Evolutionary conservation across 2,113 vertebrate genomes (phyloP).

Genomic region (Neodontobutis hainanensis): DNA sequence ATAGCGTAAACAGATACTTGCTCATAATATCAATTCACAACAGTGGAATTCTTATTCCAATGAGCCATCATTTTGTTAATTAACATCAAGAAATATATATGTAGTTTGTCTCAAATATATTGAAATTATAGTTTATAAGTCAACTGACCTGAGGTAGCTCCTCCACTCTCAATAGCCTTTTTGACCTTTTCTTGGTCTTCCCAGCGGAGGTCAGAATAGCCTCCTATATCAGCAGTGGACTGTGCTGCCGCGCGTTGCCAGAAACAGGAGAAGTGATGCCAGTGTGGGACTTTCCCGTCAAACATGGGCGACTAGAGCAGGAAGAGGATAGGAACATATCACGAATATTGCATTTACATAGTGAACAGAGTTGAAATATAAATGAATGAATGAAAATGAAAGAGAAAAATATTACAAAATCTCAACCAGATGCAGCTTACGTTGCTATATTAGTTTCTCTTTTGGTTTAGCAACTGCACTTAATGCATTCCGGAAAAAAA

Average conservation of each 20-base stretch:
- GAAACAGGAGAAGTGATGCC: conserved; percentile 98
- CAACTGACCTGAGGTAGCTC: conserved; percentile 70
- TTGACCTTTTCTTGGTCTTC: conserved; percentile 96
- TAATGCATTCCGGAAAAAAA: too few species aligned
- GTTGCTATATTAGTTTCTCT: too few species aligned
- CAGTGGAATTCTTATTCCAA: too few species aligned
- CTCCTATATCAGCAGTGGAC: conserved; percentile 83
- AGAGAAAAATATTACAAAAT: too few species aligned
- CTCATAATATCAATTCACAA: too few species aligned
- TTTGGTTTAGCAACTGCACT: too few species aligned
- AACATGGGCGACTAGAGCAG: conserved; percentile 91
- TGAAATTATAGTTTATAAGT: not conserved
- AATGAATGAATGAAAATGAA: not conserved
- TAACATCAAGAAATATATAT: too few species aligned
- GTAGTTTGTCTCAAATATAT: too few species aligned
- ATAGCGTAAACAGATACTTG: too few species aligned
- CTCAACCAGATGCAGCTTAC: too few species aligned
- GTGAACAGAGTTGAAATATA: not conserved
- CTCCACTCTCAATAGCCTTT: conserved; percentile 90
- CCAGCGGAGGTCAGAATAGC: conserved; percentile 92
- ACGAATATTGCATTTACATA: not conserved
- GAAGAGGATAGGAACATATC: conserved; percentile 10
- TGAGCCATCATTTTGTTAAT: too few species aligned
- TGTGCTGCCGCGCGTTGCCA: conserved; percentile 88
- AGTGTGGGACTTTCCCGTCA: conserved; percentile 96